These are phyloP conservation scores for Eupithecia insigniata DNA, from an alignment of 2,888 invertebrate genomes.

Conservation along the genomic window DNA sequence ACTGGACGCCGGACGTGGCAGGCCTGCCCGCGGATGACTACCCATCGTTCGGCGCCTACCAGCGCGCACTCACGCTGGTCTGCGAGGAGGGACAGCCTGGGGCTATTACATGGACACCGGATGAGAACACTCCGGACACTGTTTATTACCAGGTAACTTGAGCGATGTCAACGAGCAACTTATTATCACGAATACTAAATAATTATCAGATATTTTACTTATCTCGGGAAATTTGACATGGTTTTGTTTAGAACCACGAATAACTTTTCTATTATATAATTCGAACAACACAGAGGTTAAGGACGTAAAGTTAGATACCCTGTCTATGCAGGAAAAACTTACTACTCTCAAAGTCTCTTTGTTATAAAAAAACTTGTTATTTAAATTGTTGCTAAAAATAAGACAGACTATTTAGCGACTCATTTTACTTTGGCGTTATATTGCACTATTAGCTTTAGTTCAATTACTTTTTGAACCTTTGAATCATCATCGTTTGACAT, in stretches of 20 bases:
- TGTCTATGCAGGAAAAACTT: too few relatives aligned
- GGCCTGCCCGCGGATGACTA: constrained; percentile 91
- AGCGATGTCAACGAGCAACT: background rate
- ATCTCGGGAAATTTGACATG: background rate
- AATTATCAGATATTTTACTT: background rate
- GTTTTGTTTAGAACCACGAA: background rate
- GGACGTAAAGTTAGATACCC: background rate
- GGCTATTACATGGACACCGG: constrained; percentile 94
- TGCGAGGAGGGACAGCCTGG: constrained; percentile 94
- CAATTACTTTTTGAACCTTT: background rate
- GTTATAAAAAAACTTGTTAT: too few relatives aligned
- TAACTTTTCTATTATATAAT: background rate
- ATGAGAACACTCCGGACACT: constrained; percentile 92
- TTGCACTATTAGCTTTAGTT: background rate
- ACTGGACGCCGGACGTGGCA: constrained; percentile 91
- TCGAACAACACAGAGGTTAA: background rate
- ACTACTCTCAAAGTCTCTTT: background rate
- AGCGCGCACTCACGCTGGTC: constrained; percentile 91
- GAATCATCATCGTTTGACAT: background rate
- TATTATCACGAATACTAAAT: background rate
- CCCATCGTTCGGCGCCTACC: constrained; percentile 95
- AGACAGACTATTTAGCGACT: background rate
- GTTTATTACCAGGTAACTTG: constrained; percentile 93
- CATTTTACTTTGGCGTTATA: background rate
- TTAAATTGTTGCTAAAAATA: too few relatives aligned